Conservation (phyloP, 1,140 invertebrate genomes). For the Drosophila tristis region DNA sequence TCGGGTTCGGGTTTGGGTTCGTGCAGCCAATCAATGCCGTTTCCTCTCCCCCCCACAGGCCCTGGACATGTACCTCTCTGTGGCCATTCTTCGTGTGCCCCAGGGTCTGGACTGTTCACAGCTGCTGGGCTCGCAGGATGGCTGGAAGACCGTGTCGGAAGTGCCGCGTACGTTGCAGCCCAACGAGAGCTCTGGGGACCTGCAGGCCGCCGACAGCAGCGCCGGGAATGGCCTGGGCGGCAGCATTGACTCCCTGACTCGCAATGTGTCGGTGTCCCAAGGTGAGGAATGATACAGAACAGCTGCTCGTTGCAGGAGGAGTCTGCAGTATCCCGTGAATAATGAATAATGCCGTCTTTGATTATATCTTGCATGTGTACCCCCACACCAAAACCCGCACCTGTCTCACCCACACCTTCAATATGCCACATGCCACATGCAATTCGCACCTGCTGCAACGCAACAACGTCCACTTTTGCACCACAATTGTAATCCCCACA, state of each 20-base stretch:
- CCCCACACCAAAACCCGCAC: conserved; percentile 33
- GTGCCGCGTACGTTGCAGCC: conserved; percentile 77
- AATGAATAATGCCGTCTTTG: conserved; percentile 13
- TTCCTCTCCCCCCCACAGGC: conserved; percentile 84
- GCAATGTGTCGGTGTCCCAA: conserved; percentile 83
- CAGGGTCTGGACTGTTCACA: conserved; percentile 91
- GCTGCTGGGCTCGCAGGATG: conserved; percentile 86
- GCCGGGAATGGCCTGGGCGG: conserved; percentile 70
- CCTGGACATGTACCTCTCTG: conserved; percentile 95
- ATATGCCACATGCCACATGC: neutral
- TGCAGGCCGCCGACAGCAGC: conserved; percentile 67
- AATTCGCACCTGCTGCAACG: neutral
- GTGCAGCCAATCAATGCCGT: no score
- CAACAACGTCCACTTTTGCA: conserved; percentile 55
- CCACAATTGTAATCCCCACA: conserved; percentile 47
- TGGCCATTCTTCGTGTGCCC: conserved; percentile 93
- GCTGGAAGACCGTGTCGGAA: conserved; percentile 63
- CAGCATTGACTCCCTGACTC: conserved; percentile 80
- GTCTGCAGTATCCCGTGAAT: neutral
- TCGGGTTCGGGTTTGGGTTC: no score
- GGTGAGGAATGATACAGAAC: conserved; percentile 44
- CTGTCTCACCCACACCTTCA: conserved; percentile 24
- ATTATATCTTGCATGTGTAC: conserved; percentile 48
- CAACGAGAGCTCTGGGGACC: conserved; percentile 79
- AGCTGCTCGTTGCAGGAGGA: neutral